These are phyloP conservation scores for Bombus huntii DNA, from an alignment of 1,140 invertebrate species.

Conservation along the genomic window DNA sequence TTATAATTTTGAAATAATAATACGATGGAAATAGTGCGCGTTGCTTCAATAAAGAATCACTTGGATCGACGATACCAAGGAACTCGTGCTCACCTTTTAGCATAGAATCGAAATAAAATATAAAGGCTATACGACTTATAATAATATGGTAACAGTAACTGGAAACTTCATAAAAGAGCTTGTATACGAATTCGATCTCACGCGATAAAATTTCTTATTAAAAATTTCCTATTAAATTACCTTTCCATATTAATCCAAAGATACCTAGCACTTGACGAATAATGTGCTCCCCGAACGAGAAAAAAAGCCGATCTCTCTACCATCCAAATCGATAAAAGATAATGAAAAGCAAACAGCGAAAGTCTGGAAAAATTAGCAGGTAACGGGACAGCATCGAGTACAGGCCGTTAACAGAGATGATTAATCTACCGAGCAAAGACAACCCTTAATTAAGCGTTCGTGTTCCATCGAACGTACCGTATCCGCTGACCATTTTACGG, in stretches of 20 bases:
- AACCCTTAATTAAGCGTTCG: slow-evolving; percentile 29
- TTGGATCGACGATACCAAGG: too few species aligned
- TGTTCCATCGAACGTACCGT: slow-evolving; percentile 7
- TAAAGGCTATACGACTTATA: too few species aligned
- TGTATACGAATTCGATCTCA: neutral
- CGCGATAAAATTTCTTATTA: neutral
- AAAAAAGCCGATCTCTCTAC: too few species aligned
- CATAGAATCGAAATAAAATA: too few species aligned
- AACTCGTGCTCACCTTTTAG: too few species aligned
- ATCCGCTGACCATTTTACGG: neutral
- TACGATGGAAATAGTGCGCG: neutral
- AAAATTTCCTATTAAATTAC: neutral
- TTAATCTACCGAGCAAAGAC: slow-evolving; percentile 35
- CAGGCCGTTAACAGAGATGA: neutral
- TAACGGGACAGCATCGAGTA: neutral
- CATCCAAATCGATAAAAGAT: slow-evolving; percentile 1
- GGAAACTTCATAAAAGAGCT: too few species aligned
- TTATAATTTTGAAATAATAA: neutral
- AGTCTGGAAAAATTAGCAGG: neutral
- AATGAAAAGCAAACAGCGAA: slow-evolving; percentile 26
- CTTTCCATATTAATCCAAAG: neutral
- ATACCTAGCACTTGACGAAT: neutral
- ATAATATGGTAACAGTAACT: too few species aligned
- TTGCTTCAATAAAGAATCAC: neutral
- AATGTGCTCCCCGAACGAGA: neutral